These are phyloP conservation scores for Mechanitis mazaeus DNA, from an alignment of 2,888 invertebrate genomes.

Conservation along the genomic window DNA sequence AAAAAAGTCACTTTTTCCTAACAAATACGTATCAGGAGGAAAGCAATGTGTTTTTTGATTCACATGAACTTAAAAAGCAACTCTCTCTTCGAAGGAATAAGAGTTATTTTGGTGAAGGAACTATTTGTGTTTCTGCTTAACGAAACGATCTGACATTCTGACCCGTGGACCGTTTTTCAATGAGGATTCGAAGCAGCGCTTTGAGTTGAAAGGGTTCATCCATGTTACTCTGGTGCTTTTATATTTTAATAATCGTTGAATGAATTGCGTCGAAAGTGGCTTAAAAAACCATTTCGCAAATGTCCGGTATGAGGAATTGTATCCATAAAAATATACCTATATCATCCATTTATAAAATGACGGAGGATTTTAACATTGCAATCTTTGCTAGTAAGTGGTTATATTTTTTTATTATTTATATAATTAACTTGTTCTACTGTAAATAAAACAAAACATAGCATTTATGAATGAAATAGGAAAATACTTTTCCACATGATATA, in stretches of 20 bases:
- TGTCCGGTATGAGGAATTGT: conserved; percentile 36
- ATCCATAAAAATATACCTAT: conserved; percentile 5
- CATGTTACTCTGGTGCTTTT: conserved; percentile 56
- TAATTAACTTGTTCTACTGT: background rate
- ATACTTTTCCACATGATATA: no score
- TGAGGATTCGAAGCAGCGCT: conserved; percentile 54
- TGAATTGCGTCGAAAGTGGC: conserved; percentile 57
- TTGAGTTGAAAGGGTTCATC: conserved; percentile 64
- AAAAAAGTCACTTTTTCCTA: no score
- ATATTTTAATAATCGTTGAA: conserved; percentile 62
- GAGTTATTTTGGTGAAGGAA: conserved; percentile 10
- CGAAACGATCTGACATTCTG: conserved; percentile 52
- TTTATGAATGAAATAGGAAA: no score
- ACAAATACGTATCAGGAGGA: background rate
- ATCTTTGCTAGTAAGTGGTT: background rate
- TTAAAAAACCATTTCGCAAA: conserved; percentile 55
- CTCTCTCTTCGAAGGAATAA: conserved; percentile 21
- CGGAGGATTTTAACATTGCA: background rate
- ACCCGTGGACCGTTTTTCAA: conserved; percentile 62
- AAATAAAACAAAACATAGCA: background rate
- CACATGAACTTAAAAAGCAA: conserved; percentile 36
- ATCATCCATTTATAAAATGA: conserved; percentile 6
- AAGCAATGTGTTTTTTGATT: background rate
- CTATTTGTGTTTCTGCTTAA: conserved; percentile 33
- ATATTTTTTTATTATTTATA: background rate